Conservation (phyloP, 2,113 vertebrate genomes). For the Rhinopomastus cyanomelas region DNA sequence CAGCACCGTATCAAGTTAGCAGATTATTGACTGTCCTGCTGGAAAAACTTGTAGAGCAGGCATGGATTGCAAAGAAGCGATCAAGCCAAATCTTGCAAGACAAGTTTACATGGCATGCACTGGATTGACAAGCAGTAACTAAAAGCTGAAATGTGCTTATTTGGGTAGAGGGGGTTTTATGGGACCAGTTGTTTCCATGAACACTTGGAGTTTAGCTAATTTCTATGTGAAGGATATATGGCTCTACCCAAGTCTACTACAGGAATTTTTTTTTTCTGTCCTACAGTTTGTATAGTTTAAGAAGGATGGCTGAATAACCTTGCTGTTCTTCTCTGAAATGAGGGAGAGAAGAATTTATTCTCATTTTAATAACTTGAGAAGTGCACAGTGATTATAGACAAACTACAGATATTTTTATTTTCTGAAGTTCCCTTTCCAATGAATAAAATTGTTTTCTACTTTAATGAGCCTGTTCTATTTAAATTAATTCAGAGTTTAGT, state of each 20-base stretch:
- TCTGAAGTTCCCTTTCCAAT: not conserved
- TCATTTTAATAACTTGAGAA: not conserved
- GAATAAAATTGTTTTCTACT: not conserved
- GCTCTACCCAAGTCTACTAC: not conserved
- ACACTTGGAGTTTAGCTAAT: not conserved
- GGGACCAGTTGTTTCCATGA: not conserved
- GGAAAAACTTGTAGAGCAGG: conserved; percentile 7
- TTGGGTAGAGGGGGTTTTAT: not conserved
- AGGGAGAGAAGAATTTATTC: not conserved
- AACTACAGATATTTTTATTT: not conserved
- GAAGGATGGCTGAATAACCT: not conserved
- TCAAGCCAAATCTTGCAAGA: not conserved
- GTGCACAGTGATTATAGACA: not conserved
- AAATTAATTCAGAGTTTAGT: not conserved
- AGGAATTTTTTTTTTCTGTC: not conserved
- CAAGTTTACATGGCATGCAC: not conserved
- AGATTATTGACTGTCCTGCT: conserved; percentile 21
- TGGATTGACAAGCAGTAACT: not conserved
- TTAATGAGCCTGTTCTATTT: not conserved
- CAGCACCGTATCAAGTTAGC: conserved; percentile 16
- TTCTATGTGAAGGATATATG: not conserved
- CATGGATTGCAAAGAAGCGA: not conserved
- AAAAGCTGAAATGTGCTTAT: not conserved
- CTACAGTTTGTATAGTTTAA: not conserved
- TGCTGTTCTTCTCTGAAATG: not conserved